A percentile compares a stretch with the other conserved stretches of the same genome.
Conservation (phyloP, 2,888 invertebrate genomes). For the Leptinotarsa tumamoca region DNA sequence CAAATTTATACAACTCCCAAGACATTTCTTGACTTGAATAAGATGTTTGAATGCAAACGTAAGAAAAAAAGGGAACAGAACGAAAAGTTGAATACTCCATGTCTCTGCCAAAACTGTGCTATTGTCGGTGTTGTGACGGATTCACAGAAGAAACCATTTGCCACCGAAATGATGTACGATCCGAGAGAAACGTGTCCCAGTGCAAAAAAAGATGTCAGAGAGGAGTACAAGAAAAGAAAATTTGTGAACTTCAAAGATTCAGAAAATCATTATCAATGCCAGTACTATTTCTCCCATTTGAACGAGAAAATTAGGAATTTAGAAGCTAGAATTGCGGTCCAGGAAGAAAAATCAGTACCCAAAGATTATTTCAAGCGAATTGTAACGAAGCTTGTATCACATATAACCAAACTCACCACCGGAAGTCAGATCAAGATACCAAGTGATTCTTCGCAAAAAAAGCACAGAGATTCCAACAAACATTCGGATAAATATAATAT, state of each 20-base stretch:
- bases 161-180: slow-evolving; percentile 48
- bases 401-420: slow-evolving; percentile 37
- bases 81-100: slow-evolving; percentile 57
- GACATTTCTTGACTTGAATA: slow-evolving; percentile 55
- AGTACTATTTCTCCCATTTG: slow-evolving; percentile 52
- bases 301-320: slow-evolving; percentile 55
- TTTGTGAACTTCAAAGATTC: slow-evolving; percentile 21
- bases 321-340: slow-evolving; percentile 58
- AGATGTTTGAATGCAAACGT: slow-evolving; percentile 57
- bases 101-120: slow-evolving; percentile 63
- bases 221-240: slow-evolving; percentile 30
- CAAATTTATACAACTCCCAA: slow-evolving; percentile 59
- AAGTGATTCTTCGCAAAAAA: background rate
- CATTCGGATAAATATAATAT: slow-evolving; percentile 18
- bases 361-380: slow-evolving; percentile 64
- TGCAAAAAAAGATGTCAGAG: slow-evolving; percentile 15
- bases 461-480: slow-evolving; percentile 10
- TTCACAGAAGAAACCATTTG: slow-evolving; percentile 62
- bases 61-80: slow-evolving; percentile 45
- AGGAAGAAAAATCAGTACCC: slow-evolving; percentile 62
- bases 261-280: slow-evolving; percentile 46
- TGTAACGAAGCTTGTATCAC: slow-evolving; percentile 60
- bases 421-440: slow-evolving; percentile 31
- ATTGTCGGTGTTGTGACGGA: slow-evolving; percentile 62
- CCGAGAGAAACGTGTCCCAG: slow-evolving; percentile 28